Evolutionary conservation across 2,113 vertebrate species (phyloP).

Genomic region (Crotalus horridus): DNA sequence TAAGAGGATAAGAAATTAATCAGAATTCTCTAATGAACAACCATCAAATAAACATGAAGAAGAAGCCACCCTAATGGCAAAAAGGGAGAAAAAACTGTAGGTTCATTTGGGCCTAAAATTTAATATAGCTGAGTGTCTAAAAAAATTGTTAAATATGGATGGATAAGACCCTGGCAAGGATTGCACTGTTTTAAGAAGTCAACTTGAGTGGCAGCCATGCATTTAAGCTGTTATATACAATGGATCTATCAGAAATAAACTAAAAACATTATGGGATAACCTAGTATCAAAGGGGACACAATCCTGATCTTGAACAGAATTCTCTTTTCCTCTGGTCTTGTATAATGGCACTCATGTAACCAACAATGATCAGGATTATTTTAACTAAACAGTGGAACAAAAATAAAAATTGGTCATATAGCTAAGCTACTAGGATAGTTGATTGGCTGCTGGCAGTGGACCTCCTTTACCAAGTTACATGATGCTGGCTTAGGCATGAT

Average conservation of each 20-base stretch:
- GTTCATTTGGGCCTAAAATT: background rate
- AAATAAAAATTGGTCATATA: background rate
- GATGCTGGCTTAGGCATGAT: background rate
- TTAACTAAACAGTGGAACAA: background rate
- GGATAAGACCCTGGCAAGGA: background rate
- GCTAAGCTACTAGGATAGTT: background rate
- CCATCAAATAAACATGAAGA: background rate
- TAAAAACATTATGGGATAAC: background rate
- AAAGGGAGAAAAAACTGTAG: accelerated
- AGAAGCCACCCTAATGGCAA: background rate
- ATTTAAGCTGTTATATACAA: background rate
- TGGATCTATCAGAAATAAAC: background rate
- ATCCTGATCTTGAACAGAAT: background rate
- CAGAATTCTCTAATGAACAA: background rate
- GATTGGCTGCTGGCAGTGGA: background rate
- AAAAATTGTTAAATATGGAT: background rate
- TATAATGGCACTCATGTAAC: background rate
- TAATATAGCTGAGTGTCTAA: background rate
- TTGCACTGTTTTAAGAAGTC: background rate
- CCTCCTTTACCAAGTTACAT: background rate
- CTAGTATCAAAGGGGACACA: background rate
- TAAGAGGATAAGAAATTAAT: constrained; percentile 51
- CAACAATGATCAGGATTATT: background rate
- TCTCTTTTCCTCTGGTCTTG: background rate
- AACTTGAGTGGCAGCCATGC: background rate